Evolutionary conservation across 2,888 invertebrate species (phyloP).

Genomic region (Eupithecia subfuscata): DNA sequence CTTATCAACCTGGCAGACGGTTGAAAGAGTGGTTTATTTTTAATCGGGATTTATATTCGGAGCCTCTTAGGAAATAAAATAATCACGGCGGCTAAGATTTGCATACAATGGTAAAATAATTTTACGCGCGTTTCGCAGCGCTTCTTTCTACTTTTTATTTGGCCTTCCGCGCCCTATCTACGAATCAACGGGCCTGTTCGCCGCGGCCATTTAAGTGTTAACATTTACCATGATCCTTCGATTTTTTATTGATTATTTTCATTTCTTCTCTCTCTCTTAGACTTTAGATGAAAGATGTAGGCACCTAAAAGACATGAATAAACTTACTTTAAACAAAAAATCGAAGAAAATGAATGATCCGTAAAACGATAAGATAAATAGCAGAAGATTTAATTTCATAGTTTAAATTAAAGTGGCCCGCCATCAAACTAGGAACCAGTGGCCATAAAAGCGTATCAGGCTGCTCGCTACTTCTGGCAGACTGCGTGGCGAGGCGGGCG

Average conservation of each 20-base stretch:
- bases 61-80: slow-evolving; percentile 83
- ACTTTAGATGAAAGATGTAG: neutral
- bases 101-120: slow-evolving; percentile 85
- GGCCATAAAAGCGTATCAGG: slow-evolving; percentile 59
- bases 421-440: slow-evolving; percentile 47
- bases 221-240: slow-evolving; percentile 69
- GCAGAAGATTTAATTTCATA: slow-evolving; percentile 22
- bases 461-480: slow-evolving; percentile 63
- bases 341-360: neutral
- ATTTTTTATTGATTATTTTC: slow-evolving; percentile 49
- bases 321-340: neutral
- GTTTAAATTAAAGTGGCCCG: slow-evolving; percentile 26
- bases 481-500: slow-evolving; percentile 54
- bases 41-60: slow-evolving; percentile 80
- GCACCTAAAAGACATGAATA: neutral
- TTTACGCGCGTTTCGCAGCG: slow-evolving; percentile 84
- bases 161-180: slow-evolving; percentile 81
- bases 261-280: slow-evolving; percentile 2
- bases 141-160: slow-evolving; percentile 83
- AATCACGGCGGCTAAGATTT: slow-evolving; percentile 81
- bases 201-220: slow-evolving; percentile 77
- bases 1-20: slow-evolving; percentile 70
- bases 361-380: neutral
- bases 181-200: slow-evolving; percentile 78
- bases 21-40: slow-evolving; percentile 58